Evolutionary conservation across 2,797 vertebrate species (phyloP).

Genomic region (Spheniscus humboldti): DNA sequence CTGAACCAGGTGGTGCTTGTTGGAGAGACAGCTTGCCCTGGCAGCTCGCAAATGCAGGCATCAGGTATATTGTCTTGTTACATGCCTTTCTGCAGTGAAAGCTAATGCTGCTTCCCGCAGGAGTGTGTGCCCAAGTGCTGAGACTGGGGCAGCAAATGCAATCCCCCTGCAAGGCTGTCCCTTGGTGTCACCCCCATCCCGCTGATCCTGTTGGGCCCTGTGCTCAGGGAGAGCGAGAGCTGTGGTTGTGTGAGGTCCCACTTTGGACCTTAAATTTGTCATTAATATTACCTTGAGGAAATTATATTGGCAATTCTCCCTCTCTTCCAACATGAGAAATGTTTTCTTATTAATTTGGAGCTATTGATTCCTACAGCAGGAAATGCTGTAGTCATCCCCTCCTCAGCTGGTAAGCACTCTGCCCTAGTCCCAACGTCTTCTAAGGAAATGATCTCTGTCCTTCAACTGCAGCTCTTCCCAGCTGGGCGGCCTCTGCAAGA

Average conservation of each 20-base stretch:
- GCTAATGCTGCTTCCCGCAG: not conserved
- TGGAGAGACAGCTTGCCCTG: not conserved
- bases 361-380: not conserved
- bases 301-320: not conserved
- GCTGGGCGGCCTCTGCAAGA: not conserved
- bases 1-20: not conserved
- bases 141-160: not conserved
- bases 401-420: not conserved
- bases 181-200: not conserved
- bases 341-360: not conserved
- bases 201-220: not conserved
- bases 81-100: not conserved
- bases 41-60: not conserved
- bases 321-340: not conserved
- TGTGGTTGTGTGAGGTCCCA: not conserved
- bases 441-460: not conserved
- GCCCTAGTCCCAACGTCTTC: fast-evolving
- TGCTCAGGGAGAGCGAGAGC: not conserved
- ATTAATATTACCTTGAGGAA: not conserved
- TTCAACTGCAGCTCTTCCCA: not conserved
- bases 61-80: not conserved
- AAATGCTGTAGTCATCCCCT: not conserved
- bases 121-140: not conserved
- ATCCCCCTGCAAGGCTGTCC: not conserved
- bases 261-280: not conserved